Evolutionary conservation across 2,113 vertebrate genomes (phyloP), one percentile per base, ranked within the genome.

Genomic region (Bufo gargarizans): DNA sequence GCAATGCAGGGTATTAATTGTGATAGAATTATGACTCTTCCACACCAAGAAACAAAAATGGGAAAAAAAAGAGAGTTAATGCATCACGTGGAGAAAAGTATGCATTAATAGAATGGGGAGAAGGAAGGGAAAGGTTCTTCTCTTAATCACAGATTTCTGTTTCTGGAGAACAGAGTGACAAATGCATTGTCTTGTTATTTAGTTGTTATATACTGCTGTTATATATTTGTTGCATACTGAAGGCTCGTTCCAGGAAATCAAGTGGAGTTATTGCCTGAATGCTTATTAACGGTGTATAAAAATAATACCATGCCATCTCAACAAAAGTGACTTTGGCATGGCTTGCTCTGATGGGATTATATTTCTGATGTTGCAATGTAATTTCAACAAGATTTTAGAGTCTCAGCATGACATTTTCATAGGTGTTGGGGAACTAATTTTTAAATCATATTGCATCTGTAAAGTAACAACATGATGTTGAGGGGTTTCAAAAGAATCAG

Each of bases 371-470:
- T n/a, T 72, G 69, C 33, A 72, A 6, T 4, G 11, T 71, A 71
- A 43, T 72, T 45, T 72, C 69, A 45, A 16, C 33, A 45, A 16
- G 69, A 72, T 72, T 45, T 72, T 43, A 72, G 69, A 3, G 69
- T 45, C 69, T 72, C 69, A 45, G 69, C 43, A 72, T 72, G 69
- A 72, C 69, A 72, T 72, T 72, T 71, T 72, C 69, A 72, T 72
- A 14, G 43, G 33, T 14, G 43, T 17, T 45, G 33, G 33, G 69
- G 43, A 72, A 72, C 69, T 72, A 72, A 43, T 72, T 72, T 72
- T 72, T 72, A 72, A 72, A 45, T 45, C 69, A 72, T 17, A 72
- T 72, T 72, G 12, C 1, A 72, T 72, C 43, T 72, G 33, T 72
- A 45, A 72, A 14, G 43, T 45, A 16, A 43, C 69, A 72, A 72